These are phyloP conservation scores for Orcinus orca DNA, from an alignment of 2,113 vertebrate species.

Conservation along the genomic window DNA sequence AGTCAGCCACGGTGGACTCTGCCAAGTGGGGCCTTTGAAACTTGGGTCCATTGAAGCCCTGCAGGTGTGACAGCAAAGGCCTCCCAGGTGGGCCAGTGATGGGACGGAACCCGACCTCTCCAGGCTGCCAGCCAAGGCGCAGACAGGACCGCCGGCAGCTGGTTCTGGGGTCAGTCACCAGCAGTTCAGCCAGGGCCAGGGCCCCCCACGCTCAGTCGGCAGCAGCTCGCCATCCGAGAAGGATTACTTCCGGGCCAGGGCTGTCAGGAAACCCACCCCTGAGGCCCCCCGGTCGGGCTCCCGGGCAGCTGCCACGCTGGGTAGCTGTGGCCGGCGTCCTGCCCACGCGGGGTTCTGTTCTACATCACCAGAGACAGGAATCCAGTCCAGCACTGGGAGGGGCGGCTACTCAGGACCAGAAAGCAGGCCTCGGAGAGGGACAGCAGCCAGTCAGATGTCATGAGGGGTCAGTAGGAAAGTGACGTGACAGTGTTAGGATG, in stretches of 20 bases:
- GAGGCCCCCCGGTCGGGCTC: not conserved
- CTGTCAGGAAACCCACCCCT: not conserved
- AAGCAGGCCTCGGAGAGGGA: not conserved
- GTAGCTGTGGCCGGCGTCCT: not conserved
- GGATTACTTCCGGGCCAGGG: not conserved
- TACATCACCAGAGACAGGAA: not conserved
- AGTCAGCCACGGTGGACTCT: not conserved
- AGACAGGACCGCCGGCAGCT: not conserved
- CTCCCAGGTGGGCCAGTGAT: not conserved
- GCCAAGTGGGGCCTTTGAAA: not conserved
- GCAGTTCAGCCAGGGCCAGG: not conserved
- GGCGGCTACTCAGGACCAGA: not conserved
- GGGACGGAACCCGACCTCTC: not conserved
- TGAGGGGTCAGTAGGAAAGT: not conserved
- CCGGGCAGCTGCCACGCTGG: too few species aligned
- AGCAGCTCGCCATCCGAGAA: not conserved
- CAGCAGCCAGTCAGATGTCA: slow-evolving; percentile 1
- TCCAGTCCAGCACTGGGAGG: not conserved
- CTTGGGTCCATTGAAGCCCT: not conserved
- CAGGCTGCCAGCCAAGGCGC: not conserved
- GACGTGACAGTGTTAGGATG: not conserved
- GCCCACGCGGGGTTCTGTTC: not conserved
- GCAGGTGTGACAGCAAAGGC: not conserved
- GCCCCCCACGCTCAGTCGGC: not conserved
- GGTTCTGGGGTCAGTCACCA: not conserved